Base-by-base conservation (phyloP, 1,140 invertebrate genomes). In the Sogatella furcifera region DNA sequence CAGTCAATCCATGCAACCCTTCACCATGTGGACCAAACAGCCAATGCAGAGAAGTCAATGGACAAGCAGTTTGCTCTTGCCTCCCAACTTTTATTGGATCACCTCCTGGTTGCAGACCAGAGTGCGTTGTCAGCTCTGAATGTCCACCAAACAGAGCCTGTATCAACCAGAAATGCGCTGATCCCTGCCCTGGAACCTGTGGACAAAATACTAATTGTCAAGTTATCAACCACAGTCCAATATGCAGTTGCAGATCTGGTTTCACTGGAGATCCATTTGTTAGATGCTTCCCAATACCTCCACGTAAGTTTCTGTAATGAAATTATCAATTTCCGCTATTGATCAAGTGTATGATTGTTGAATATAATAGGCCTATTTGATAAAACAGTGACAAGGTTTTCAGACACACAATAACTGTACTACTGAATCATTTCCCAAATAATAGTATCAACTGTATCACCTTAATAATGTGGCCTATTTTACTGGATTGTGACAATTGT, bases 201-300 rank as follows among this genome's bases (percentile, higher is more conserved):
- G 81, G 79, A 11, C 65, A 69, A n/a, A 68, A 73, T 5, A 80
- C 87, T 2, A 72, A 78, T 59, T 89, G 86, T 70, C 77, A 81
- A 72, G 82, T 88, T 38, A 78, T 85, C 13, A 85, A 84, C 71
- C 88, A 91, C 66, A 87, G 83, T 73, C 87, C 88, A 1, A 82
- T 88, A 52, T 90, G 87, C 72, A 82, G 77, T 59, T 90, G 88
- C 72, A 78, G 79, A 31, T 57, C 74, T 14, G 76, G 75, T 15
- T 80, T 80, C 59, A 86, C 81, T 54, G 88, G 88, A 56, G 85
- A 90, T 80, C 84, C 86, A 15, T 88, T 88, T 62, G 66, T 76
- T 6, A 65, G 73, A 60, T 79, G 77, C 67, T 64, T 58, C 52
- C 60, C 61, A 46, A 64, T 66, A 53, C 67, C 67, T 52, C 64